Base-by-base conservation (phyloP, 1,140 invertebrate species). In the Microvelia longipes region DNA sequence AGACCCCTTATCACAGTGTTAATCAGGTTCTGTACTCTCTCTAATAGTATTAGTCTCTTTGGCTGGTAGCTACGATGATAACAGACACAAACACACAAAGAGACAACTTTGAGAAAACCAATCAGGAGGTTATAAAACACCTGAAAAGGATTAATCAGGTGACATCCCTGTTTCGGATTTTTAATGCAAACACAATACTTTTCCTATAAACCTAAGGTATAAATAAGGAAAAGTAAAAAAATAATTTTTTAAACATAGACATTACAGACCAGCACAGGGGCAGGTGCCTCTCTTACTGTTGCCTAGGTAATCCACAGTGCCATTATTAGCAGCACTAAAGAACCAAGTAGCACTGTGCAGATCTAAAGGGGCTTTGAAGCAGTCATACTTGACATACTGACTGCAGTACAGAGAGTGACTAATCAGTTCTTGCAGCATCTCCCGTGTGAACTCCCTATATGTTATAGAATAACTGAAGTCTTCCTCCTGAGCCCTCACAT, bases 281-380 rank as follows among this genome's bases (percentile, higher is more conserved):
- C 85, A 86, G 24, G 81, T 82, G n/a, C 83, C 83, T 68, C 82
- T 76, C 80, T 90, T 91, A 13, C 90, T 89, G 77, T 90, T 90
- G 35, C 92, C 92, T 68, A 94, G 85, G 75, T 88, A 92, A 78
- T 92, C 90, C 1, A 93, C 88, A 63, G 88, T 89, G 30, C 85
- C 79, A 81, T 89, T 85, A 69, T 85, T 84, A 29, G 85, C 87
- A 1, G 90, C 93, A 60, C 89, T 90, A 70, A 87, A 85, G 77
- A 97, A 94, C 92, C 92, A 96, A 0, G 93, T 94, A 15, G 91
- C 88, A 60, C 90, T 90, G 75, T 94, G 91, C 25, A 96, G 80
- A 71, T 93, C 90, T 67, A 95, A 79, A 19, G 91, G 92, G 11
- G 91, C 91, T 79, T 90, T 90, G 75, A 90, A 90, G 75, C 94